Evolutionary conservation across 53 echinoderm and acorn worm genomes (phyloP).

Genomic region (Crossaster papposus): DNA sequence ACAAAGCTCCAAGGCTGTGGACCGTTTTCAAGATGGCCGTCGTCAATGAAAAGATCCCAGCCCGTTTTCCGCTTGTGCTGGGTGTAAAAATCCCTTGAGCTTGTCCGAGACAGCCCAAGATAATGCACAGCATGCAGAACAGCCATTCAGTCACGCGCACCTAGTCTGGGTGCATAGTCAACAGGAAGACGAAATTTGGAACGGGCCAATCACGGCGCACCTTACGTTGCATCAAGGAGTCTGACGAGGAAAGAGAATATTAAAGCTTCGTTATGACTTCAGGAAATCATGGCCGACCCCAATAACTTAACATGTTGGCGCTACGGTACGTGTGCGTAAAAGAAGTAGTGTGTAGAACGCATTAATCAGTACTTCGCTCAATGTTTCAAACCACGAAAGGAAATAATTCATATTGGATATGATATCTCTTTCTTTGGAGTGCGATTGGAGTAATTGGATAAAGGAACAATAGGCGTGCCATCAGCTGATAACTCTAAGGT

Average conservation of each 20-base stretch:
- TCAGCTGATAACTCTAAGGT: slow-evolving; percentile 37
- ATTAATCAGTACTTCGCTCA: background rate
- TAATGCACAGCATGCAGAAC: background rate
- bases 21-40: slow-evolving; percentile 24
- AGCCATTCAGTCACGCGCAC: background rate
- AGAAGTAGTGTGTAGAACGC: background rate
- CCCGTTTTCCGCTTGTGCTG: background rate
- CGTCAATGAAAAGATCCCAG: background rate
- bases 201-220: slow-evolving; percentile 29
- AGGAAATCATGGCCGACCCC: slow-evolving; percentile 30
- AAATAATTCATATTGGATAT: slow-evolving; percentile 31
- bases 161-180: slow-evolving; percentile 4
- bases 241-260: slow-evolving; percentile 55
- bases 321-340: slow-evolving; percentile 1
- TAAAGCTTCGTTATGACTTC: slow-evolving; percentile 19
- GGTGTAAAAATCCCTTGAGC: background rate
- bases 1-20: background rate
- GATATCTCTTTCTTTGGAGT: background rate
- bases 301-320: background rate
- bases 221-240: slow-evolving; percentile 39
- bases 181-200: slow-evolving; percentile 55
- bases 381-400: slow-evolving; percentile 8
- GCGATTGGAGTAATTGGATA: slow-evolving; percentile 55
- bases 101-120: background rate
- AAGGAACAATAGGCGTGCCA: slow-evolving; percentile 27